phyloP scores from a whole-genome alignment of 2,797 vertebrate genomes.

The Ciconia nigra region DNA sequence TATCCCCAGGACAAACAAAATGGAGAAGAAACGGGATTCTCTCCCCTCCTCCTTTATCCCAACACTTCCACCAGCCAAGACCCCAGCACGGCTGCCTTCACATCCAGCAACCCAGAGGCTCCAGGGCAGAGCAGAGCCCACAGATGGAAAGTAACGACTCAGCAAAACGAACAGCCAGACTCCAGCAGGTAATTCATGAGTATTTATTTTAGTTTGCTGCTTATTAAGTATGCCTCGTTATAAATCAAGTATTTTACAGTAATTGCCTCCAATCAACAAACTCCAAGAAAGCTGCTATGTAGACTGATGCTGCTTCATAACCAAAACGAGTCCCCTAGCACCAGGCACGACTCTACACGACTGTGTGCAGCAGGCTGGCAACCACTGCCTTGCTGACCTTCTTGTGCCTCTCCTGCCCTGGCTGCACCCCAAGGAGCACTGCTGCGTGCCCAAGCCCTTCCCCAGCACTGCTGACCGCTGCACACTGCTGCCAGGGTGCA shows the following conservation, averaged over 20 bases:
- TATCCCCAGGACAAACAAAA: neutral
- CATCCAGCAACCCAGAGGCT: neutral
- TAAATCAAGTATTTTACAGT: slow-evolving; percentile 58
- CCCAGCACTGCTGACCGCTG: neutral
- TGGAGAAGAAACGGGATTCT: neutral
- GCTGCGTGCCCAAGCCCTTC: neutral
- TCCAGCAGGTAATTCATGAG: slow-evolving; percentile 24
- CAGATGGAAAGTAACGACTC: neutral
- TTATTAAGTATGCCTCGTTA: slow-evolving; percentile 48
- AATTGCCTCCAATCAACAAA: slow-evolving; percentile 57
- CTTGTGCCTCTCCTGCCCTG: neutral
- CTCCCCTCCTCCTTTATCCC: neutral
- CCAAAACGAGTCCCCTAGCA: neutral
- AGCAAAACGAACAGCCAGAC: neutral
- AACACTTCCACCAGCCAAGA: neutral
- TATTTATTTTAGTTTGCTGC: slow-evolving; percentile 47
- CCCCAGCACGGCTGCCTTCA: neutral
- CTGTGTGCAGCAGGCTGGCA: accelerated
- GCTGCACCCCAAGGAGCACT: neutral
- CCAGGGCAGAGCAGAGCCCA: neutral
- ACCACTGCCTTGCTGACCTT: neutral
- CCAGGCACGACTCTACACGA: neutral
- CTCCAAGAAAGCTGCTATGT: neutral
- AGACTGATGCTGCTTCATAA: neutral
- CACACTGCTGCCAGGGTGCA: neutral